Conservation (phyloP, 2,113 vertebrate species). For the Scomber japonicus region DNA sequence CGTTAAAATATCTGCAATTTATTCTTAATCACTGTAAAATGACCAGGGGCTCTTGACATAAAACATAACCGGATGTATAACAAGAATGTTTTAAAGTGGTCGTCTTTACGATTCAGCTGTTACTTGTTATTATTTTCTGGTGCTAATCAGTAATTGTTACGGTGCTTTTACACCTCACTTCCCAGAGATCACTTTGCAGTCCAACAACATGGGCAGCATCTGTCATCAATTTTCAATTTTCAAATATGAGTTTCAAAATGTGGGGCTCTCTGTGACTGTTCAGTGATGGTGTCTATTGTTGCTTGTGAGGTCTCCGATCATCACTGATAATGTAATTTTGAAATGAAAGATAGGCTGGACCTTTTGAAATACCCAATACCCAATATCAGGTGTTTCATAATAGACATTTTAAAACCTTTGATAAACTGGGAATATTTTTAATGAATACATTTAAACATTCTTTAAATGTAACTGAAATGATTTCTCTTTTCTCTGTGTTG, state of each 20-base stretch:
- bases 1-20: neutral
- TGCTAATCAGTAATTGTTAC: neutral
- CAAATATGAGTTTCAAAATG: too few relatives aligned
- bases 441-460: neutral
- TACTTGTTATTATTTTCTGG: too few relatives aligned
- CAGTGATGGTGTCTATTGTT: neutral
- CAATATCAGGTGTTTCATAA: neutral
- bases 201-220: too few relatives aligned
- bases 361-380: neutral
- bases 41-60: too few relatives aligned
- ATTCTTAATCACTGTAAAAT: neutral
- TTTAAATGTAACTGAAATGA: neutral
- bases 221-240: neutral
- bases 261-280: too few relatives aligned
- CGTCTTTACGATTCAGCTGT: too few relatives aligned
- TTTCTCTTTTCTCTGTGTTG: too few relatives aligned
- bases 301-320: neutral
- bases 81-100: too few relatives aligned
- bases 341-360: neutral
- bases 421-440: neutral
- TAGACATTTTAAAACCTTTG: neutral
- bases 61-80: too few relatives aligned
- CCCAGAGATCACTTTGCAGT: too few relatives aligned
- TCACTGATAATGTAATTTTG: neutral
- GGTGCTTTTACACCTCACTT: neutral